Evolutionary conservation across 2,888 invertebrate genomes (phyloP).

Genomic region (Hydrotaea diabolus): DNA sequence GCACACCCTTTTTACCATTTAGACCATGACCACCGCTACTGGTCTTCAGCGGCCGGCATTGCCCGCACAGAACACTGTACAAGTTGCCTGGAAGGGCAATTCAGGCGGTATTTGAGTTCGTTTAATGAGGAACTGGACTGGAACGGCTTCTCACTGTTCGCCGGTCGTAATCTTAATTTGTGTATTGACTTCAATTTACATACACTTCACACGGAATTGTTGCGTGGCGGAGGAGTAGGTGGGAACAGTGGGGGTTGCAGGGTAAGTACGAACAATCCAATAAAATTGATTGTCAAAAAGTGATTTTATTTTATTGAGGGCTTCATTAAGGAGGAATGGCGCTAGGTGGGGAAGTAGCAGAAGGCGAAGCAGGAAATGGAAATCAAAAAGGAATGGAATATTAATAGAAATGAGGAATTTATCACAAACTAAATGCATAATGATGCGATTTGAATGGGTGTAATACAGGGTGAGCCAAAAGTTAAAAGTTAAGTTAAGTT

Average conservation of each 20-base stretch:
- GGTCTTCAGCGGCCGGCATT: neutral
- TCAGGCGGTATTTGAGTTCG: constrained; percentile 3
- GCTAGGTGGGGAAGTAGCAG: too few relatives aligned
- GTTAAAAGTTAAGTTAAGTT: too few relatives aligned
- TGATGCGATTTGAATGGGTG: too few relatives aligned
- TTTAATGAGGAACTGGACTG: constrained; percentile 13
- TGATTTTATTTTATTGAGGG: too few relatives aligned
- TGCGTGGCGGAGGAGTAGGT: neutral
- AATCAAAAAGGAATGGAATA: too few relatives aligned
- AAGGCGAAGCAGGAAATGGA: too few relatives aligned
- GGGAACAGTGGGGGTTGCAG: neutral
- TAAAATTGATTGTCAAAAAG: too few relatives aligned
- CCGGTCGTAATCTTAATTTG: neutral
- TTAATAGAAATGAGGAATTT: too few relatives aligned
- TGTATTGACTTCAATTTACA: neutral
- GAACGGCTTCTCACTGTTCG: neutral
- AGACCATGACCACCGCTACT: neutral
- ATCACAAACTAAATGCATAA: too few relatives aligned
- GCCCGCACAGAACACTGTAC: neutral
- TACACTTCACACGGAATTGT: constrained; percentile 16
- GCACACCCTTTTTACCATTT: constrained; percentile 40
- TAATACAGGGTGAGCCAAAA: too few relatives aligned
- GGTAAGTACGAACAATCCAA: too few relatives aligned
- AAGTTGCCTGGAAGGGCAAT: constrained; percentile 41
- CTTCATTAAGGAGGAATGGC: too few relatives aligned